phyloP scores from a whole-genome alignment of 2,113 vertebrate genomes.

The Nymphicus hollandicus region DNA sequence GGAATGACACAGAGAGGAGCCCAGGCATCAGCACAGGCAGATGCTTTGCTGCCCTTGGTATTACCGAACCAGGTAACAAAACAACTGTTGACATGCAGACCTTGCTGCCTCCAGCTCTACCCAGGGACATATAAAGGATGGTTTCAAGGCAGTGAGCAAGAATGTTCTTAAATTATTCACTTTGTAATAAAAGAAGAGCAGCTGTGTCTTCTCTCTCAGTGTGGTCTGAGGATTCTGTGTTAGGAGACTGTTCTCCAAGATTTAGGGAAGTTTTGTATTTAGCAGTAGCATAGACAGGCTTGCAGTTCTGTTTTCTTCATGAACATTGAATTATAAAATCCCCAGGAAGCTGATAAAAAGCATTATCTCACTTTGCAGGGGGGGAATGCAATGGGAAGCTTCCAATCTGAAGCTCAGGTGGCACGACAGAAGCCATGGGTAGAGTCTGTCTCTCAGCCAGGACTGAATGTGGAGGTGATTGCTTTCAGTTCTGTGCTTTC shows the following conservation, averaged over 20 bases:
- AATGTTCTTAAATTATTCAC: neutral
- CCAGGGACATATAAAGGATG: neutral
- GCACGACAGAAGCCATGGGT: neutral
- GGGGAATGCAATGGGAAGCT: neutral
- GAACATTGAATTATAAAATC: neutral
- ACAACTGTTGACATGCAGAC: neutral
- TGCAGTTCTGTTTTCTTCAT: neutral
- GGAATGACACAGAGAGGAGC: neutral
- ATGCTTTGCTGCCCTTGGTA: neutral
- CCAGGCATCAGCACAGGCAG: neutral
- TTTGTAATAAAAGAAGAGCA: neutral
- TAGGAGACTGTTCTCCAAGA: neutral
- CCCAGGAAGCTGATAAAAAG: neutral
- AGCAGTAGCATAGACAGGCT: neutral
- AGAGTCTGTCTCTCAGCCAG: neutral
- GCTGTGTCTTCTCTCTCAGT: neutral
- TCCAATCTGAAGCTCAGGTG: neutral
- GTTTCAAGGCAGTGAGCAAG: neutral
- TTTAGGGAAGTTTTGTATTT: neutral
- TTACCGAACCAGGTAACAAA: neutral
- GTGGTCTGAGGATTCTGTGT: neutral
- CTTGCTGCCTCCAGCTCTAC: neutral
- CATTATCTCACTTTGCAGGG: neutral
- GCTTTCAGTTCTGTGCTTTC: neutral
- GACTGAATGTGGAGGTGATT: neutral